Conservation (phyloP, 2,797 vertebrate genomes). For the Euthynnus affinis region DNA sequence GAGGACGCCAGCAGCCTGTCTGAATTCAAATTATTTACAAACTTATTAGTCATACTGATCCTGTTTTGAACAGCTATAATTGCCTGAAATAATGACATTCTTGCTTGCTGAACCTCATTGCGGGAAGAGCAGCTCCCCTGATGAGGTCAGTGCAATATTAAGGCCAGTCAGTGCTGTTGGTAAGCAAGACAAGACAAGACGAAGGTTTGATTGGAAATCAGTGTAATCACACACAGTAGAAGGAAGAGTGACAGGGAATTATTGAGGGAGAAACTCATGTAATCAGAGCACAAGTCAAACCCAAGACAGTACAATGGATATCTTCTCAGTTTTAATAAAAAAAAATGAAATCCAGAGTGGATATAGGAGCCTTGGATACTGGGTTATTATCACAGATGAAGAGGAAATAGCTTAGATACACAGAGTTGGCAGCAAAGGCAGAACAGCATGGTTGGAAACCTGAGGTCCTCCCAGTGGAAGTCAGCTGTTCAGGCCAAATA, state of each 20-base stretch:
- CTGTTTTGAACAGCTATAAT: constrained; percentile 40
- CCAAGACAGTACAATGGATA: background rate
- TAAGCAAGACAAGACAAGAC: constrained; percentile 9
- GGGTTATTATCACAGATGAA: too few relatives aligned
- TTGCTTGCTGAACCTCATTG: constrained; percentile 11
- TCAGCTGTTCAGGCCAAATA: too few relatives aligned
- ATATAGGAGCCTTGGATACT: too few relatives aligned
- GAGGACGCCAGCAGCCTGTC: constrained; percentile 20
- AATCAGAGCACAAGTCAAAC: constrained; percentile 13
- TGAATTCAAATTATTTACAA: constrained; percentile 38
- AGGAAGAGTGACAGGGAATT: constrained; percentile 28
- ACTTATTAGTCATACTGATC: constrained; percentile 36
- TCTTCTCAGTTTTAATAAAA: too few relatives aligned
- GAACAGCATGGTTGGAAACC: too few relatives aligned
- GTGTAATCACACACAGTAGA: constrained; percentile 8
- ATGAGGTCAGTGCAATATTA: constrained; percentile 41
- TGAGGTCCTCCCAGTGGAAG: too few relatives aligned
- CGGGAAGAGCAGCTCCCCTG: constrained; percentile 14
- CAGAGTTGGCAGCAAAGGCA: too few relatives aligned
- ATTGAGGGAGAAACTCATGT: background rate
- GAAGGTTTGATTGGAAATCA: constrained; percentile 41
- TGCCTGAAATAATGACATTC: constrained; percentile 38
- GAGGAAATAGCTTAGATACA: too few relatives aligned
- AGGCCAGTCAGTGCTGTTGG: constrained; percentile 10
- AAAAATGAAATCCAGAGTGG: too few relatives aligned